Conservation (phyloP, 2,888 invertebrate genomes). For the Sabatieria punctata region DNA sequence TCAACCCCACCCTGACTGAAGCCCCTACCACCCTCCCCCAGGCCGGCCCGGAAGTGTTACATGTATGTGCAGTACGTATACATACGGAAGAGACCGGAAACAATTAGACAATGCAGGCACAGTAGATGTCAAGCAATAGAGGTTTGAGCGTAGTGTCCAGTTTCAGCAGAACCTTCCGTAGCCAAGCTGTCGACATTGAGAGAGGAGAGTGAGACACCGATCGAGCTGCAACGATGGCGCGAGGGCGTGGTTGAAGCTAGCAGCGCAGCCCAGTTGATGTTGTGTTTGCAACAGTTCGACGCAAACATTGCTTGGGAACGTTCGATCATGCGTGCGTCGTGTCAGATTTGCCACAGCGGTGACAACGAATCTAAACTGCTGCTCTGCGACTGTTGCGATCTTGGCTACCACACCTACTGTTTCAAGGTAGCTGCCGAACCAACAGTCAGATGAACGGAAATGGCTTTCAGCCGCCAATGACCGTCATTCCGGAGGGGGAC, state of each 20-base stretch:
- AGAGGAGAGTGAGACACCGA: constrained; percentile 48
- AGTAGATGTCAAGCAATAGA: no score
- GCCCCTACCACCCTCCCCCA: no score
- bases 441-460: background rate
- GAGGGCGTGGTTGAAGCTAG: constrained; percentile 64
- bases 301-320: constrained; percentile 91
- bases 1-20: no score
- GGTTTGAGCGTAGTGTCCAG: no score
- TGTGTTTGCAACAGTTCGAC: constrained; percentile 73
- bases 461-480: constrained; percentile 56
- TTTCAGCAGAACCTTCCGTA: no score
- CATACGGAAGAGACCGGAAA: no score
- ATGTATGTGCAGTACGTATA: no score
- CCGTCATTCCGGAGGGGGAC: constrained; percentile 87
- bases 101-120: no score
- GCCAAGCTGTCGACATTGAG: no score
- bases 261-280: constrained; percentile 72
- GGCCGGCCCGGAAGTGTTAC: no score
- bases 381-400: constrained; percentile 91
- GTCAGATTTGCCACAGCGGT: constrained; percentile 88
- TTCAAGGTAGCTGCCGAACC: constrained; percentile 47
- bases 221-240: constrained; percentile 52
- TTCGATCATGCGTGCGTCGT: constrained; percentile 98
- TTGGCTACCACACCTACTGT: constrained; percentile 95
- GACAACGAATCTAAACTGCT: constrained; percentile 87